Percentiles rank a stretch among this genome's conserved stretches.
Conservation (phyloP, 2,797 vertebrate genomes). For the Tadarida brasiliensis region DNA sequence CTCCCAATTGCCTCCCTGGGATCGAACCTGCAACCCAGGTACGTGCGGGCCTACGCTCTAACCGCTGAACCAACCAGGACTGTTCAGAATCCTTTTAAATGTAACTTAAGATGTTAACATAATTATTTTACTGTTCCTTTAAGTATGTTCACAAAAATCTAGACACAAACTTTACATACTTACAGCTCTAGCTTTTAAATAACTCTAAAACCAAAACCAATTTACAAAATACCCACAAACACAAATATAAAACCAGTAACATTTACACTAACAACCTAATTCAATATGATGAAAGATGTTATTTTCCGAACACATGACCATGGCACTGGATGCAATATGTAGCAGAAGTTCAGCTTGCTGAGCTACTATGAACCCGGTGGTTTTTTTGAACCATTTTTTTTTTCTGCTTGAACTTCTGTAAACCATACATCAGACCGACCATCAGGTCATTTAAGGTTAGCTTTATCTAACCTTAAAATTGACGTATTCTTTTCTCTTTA, state of each 20-base stretch:
- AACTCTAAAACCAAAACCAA: constrained; percentile 20
- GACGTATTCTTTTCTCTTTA: background rate
- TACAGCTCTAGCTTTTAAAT: background rate
- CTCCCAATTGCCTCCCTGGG: too few relatives aligned
- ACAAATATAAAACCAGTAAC: constrained; percentile 14
- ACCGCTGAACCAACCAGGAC: too few relatives aligned
- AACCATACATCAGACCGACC: background rate
- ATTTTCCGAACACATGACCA: background rate
- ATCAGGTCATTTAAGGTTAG: background rate
- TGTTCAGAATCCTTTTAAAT: background rate
- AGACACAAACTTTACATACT: background rate
- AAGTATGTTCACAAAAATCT: constrained; percentile 9
- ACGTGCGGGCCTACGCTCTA: too few relatives aligned
- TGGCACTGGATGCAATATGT: background rate
- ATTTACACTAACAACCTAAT: background rate
- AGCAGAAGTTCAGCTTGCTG: background rate
- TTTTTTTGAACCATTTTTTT: background rate
- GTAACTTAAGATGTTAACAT: background rate
- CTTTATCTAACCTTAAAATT: background rate
- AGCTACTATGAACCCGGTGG: background rate
- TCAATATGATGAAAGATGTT: background rate
- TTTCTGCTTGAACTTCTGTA: background rate
- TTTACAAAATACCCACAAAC: constrained; percentile 14
- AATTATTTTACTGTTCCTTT: constrained; percentile 22
- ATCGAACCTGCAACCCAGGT: too few relatives aligned